Evolutionary conservation across 2,888 invertebrate genomes (phyloP).

Genomic region (Drosophila melanosoma): DNA sequence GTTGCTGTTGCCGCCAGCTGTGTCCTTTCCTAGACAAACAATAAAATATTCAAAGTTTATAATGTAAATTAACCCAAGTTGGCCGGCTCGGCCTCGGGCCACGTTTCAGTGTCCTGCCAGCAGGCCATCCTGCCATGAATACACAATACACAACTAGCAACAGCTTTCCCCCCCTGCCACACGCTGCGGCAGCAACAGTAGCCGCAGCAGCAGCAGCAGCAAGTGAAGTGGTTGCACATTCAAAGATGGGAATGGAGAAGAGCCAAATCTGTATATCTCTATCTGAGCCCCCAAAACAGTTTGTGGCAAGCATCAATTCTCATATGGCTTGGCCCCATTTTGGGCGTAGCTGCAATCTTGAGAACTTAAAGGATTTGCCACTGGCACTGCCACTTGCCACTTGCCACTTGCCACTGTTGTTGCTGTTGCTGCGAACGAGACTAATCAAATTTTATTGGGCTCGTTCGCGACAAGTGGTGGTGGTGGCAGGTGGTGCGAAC

Average conservation of each 20-base stretch:
- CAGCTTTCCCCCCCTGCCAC: background rate
- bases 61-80: constrained; percentile 81
- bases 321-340: constrained; percentile 50
- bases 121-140: constrained; percentile 63
- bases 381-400: background rate
- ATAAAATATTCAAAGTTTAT: constrained; percentile 79
- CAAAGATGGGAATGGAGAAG: background rate
- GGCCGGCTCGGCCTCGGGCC: constrained; percentile 57
- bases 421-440: constrained; percentile 10
- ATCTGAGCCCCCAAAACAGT: constrained; percentile 34
- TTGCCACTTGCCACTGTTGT: background rate
- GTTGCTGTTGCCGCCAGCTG: constrained; percentile 50
- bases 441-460: constrained; percentile 76
- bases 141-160: constrained; percentile 56
- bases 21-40: constrained; percentile 74
- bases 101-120: constrained; percentile 51
- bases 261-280: constrained; percentile 24
- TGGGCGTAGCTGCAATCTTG: constrained; percentile 29
- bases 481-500: background rate
- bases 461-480: constrained; percentile 48
- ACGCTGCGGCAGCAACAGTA: background rate
- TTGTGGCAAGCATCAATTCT: constrained; percentile 57
- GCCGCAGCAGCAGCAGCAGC: background rate
- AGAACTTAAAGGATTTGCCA: constrained; percentile 44
- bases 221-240: constrained; percentile 9